phyloP scores from a whole-genome alignment of 2,888 invertebrate genomes.

The Drosophila siamana region DNA sequence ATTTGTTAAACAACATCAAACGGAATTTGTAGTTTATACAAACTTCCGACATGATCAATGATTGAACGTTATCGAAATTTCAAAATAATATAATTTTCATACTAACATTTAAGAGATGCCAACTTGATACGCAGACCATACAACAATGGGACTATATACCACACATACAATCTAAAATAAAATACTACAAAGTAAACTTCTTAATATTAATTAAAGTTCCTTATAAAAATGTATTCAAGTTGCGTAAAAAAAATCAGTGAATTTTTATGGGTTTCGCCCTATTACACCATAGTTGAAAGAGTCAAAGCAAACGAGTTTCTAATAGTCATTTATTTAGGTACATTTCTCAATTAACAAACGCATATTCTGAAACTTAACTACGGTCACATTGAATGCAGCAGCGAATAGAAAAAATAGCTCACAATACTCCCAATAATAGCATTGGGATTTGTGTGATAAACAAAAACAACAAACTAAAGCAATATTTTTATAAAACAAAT shows the following conservation, averaged over 20 bases:
- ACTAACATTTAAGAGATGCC: background rate
- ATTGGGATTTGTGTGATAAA: constrained; percentile 68
- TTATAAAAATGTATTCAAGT: no score
- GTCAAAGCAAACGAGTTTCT: background rate
- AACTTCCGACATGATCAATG: no score
- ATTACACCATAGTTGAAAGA: background rate
- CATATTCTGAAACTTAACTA: background rate
- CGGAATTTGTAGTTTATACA: no score
- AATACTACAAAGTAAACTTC: no score
- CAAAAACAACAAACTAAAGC: constrained; percentile 43
- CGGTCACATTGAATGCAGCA: constrained; percentile 46
- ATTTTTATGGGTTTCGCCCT: no score
- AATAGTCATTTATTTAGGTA: background rate
- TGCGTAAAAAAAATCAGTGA: no score
- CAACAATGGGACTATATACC: background rate
- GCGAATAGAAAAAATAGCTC: constrained; percentile 51
- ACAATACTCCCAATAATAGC: constrained; percentile 60
- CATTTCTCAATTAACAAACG: background rate
- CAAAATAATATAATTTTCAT: background rate
- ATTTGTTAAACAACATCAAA: no score
- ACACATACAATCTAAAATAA: background rate
- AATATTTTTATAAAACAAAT: constrained; percentile 38
- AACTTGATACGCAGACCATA: background rate
- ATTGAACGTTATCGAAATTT: background rate
- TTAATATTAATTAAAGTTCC: no score